These are phyloP conservation scores for Drosophila macrothrix DNA, from an alignment of 2,888 invertebrate genomes.

Conservation along the genomic window DNA sequence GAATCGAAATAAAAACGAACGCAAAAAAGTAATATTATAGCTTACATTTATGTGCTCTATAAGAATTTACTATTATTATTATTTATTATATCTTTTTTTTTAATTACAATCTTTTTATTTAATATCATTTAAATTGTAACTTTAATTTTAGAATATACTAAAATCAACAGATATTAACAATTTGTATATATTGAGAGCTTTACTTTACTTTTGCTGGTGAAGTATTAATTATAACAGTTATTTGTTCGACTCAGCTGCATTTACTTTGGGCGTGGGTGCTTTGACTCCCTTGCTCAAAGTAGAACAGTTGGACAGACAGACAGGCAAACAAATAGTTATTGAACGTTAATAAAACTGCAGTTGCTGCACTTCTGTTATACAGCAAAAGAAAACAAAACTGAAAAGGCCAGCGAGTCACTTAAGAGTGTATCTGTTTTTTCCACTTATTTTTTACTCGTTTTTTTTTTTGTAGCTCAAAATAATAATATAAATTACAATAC, in stretches of 20 bases:
- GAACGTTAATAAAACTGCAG: background rate
- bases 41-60: background rate
- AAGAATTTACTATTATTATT: background rate
- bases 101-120: background rate
- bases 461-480: slow-evolving; percentile 52
- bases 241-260: background rate
- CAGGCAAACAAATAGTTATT: background rate
- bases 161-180: background rate
- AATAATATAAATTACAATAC: slow-evolving; percentile 65
- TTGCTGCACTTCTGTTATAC: background rate
- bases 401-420: slow-evolving; percentile 34
- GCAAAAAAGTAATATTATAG: background rate
- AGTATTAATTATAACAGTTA: background rate
- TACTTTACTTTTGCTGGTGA: background rate
- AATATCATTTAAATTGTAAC: background rate
- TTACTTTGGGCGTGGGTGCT: background rate
- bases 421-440: slow-evolving; percentile 29
- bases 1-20: background rate
- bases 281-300: background rate
- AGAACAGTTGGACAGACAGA: background rate
- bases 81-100: background rate
- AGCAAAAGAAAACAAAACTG: slow-evolving; percentile 6
- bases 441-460: slow-evolving; percentile 1
- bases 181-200: background rate
- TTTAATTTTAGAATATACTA: background rate